These are phyloP conservation scores for Molossus alvarezi DNA, from an alignment of 2,797 vertebrate genomes.

Conservation along the genomic window DNA sequence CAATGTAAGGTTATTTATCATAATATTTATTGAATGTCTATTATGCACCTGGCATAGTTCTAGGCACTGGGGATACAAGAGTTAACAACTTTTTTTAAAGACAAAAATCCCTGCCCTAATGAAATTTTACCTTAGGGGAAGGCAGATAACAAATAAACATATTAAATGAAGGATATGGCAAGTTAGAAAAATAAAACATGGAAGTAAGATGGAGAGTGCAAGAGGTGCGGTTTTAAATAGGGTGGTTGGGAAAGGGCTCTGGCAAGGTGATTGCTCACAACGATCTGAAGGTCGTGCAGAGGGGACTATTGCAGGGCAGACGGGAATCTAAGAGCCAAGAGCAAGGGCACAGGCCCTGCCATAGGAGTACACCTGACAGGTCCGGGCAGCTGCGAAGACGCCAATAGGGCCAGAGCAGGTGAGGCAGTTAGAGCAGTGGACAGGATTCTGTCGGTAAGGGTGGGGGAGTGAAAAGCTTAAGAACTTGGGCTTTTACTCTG, in stretches of 20 bases:
- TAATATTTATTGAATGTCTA: background rate
- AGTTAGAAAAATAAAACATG: constrained; percentile 9
- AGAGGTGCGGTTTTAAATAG: background rate
- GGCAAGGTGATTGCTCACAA: background rate
- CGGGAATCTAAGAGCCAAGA: background rate
- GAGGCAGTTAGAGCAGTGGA: background rate
- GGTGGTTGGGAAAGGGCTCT: background rate
- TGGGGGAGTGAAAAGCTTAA: background rate
- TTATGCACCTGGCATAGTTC: background rate
- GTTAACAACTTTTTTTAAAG: constrained; percentile 16
- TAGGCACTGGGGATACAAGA: background rate
- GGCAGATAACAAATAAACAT: background rate
- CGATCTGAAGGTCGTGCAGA: background rate
- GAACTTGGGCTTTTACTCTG: background rate
- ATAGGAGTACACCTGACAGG: background rate
- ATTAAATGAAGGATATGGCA: background rate
- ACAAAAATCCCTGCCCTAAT: background rate
- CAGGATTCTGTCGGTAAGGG: no score
- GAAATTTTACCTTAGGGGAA: background rate
- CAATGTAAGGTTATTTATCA: background rate
- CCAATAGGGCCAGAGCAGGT: background rate
- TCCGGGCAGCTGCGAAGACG: background rate
- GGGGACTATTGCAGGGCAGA: background rate
- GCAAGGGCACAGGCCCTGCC: background rate
- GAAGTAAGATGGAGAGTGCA: background rate